Percentiles rank a stretch among this genome's conserved stretches.
These are phyloP conservation scores for Euura lappo DNA, from an alignment of 1,140 invertebrate species.

Conservation along the genomic window DNA sequence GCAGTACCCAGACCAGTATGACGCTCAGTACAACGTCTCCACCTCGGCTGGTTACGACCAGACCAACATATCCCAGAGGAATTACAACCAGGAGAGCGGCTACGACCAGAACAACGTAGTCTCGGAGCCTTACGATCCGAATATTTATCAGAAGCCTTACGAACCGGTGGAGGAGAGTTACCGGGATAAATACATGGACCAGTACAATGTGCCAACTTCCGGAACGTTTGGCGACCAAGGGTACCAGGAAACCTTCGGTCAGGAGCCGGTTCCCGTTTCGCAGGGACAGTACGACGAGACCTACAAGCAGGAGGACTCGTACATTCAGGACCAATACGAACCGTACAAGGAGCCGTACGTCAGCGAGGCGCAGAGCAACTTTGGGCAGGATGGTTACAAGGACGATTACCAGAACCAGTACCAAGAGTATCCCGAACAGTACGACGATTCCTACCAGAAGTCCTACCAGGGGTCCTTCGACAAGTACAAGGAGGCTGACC, in stretches of 20 bases:
- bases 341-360: neutral
- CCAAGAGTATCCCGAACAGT: constrained; percentile 38
- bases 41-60: constrained; percentile 42
- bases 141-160: constrained; percentile 32
- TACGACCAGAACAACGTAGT: neutral
- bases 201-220: constrained; percentile 14
- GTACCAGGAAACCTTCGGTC: constrained; percentile 15
- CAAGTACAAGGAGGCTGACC: constrained; percentile 35
- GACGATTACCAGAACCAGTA: constrained; percentile 43
- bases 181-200: constrained; percentile 12
- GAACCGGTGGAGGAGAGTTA: constrained; percentile 28
- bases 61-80: neutral
- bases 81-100: neutral
- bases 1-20: constrained; percentile 42
- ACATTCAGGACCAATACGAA: constrained; percentile 28
- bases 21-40: constrained; percentile 48
- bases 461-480: constrained; percentile 49
- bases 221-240: constrained; percentile 21
- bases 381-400: constrained; percentile 28
- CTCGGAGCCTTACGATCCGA: neutral
- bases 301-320: constrained; percentile 33
- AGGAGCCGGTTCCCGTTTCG: neutral
- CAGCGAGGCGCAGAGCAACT: neutral
- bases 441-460: constrained; percentile 46
- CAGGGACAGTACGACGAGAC: constrained; percentile 25